Conservation (phyloP, 1,140 invertebrate species). For the Cherax destructor region DNA sequence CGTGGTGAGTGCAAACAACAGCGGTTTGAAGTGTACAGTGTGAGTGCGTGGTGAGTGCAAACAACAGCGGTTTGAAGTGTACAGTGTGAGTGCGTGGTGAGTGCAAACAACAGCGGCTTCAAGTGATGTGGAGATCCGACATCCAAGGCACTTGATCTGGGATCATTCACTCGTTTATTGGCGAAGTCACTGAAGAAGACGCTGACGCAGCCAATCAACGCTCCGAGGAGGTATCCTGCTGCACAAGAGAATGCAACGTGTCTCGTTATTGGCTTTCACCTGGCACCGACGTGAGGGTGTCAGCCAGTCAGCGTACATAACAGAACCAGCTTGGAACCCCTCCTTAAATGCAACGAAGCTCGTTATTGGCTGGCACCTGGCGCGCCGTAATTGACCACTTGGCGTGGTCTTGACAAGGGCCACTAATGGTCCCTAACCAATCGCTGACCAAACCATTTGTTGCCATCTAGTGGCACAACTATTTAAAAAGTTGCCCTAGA, state of each 20-base stretch:
- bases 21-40: no score
- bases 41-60: neutral
- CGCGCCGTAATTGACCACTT: constrained; percentile 56
- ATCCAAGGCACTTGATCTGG: neutral
- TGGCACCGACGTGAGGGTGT: constrained; percentile 15
- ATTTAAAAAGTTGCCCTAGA: neutral
- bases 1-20: neutral
- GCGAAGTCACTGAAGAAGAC: constrained; percentile 31
- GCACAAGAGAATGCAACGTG: constrained; percentile 25
- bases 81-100: neutral
- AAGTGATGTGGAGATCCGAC: neutral
- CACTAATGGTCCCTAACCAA: constrained; percentile 57
- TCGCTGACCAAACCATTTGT: constrained; percentile 45
- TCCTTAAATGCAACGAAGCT: constrained; percentile 39
- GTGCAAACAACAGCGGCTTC: neutral
- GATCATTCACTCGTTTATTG: constrained; percentile 21
- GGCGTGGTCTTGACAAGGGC: constrained; percentile 60
- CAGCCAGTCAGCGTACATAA: constrained; percentile 48
- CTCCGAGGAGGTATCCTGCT: neutral
- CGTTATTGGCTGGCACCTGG: constrained; percentile 58
- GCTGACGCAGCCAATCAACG: constrained; percentile 34
- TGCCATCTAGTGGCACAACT: constrained; percentile 3
- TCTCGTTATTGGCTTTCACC: constrained; percentile 32
- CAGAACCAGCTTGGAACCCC: constrained; percentile 16
- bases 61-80: no score